These are phyloP conservation scores for Sebastiscus albofasciatus DNA, from an alignment of 2,797 vertebrate species.

Conservation along the genomic window DNA sequence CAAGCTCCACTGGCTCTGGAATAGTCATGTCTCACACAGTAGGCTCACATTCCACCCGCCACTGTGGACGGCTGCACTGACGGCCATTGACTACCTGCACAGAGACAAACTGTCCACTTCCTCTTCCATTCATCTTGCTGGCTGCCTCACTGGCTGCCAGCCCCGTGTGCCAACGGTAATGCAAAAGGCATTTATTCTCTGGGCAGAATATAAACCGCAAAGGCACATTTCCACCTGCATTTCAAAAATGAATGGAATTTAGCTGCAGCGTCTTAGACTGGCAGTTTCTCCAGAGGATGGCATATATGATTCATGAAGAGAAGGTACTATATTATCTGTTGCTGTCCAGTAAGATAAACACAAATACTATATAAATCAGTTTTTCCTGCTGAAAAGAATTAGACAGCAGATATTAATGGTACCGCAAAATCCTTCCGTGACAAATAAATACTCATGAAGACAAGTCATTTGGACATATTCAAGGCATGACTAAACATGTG, in stretches of 20 bases:
- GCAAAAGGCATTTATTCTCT: slow-evolving; percentile 58
- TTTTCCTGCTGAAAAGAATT: neutral
- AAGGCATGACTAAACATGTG: slow-evolving; percentile 43
- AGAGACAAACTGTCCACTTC: slow-evolving; percentile 59
- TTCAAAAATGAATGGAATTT: slow-evolving; percentile 70
- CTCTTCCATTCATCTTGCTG: slow-evolving; percentile 54
- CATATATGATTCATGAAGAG: slow-evolving; percentile 26
- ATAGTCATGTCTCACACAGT: slow-evolving; percentile 76
- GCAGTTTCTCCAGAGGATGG: slow-evolving; percentile 13
- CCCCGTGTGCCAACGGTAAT: slow-evolving; percentile 45
- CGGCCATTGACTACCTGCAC: slow-evolving; percentile 60
- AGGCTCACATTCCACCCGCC: slow-evolving; percentile 79
- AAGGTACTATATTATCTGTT: slow-evolving; percentile 20
- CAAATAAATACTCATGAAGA: slow-evolving; percentile 50
- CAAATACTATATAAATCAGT: slow-evolving; percentile 1
- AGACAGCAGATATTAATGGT: slow-evolving; percentile 48
- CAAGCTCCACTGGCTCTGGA: slow-evolving; percentile 61
- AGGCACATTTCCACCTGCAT: slow-evolving; percentile 70
- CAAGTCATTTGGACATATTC: slow-evolving; percentile 43
- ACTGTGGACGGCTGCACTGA: slow-evolving; percentile 67
- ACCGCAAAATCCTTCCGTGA: slow-evolving; percentile 45
- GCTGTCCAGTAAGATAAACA: slow-evolving; percentile 8
- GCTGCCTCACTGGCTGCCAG: slow-evolving; percentile 52
- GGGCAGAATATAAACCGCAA: slow-evolving; percentile 46
- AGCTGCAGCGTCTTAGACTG: slow-evolving; percentile 35